These are phyloP conservation scores for Tenthredo livida DNA, from an alignment of 2,888 invertebrate species.

Conservation along the genomic window DNA sequence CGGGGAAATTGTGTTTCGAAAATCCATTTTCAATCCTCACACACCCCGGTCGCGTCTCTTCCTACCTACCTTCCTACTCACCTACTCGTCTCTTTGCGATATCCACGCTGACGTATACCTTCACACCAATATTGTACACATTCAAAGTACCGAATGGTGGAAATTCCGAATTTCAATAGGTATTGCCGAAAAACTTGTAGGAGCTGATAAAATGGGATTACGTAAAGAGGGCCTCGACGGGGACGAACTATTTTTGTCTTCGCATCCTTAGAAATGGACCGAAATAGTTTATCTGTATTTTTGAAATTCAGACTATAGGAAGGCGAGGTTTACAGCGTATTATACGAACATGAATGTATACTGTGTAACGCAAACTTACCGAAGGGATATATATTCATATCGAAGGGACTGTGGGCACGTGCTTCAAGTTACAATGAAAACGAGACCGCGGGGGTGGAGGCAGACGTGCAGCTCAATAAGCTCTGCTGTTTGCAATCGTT, in stretches of 20 bases:
- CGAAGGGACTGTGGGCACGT: slow-evolving; percentile 34
- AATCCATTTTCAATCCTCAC: slow-evolving; percentile 69
- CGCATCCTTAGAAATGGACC: too few relatives aligned
- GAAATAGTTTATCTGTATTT: neutral
- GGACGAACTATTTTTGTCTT: too few relatives aligned
- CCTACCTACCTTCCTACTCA: neutral
- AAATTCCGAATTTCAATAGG: too few relatives aligned
- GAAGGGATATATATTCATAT: slow-evolving; percentile 39
- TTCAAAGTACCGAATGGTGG: neutral
- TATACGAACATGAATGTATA: neutral
- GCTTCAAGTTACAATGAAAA: slow-evolving; percentile 35
- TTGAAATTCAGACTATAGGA: neutral
- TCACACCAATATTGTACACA: neutral
- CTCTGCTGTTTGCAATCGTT: neutral
- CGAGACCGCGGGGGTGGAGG: neutral
- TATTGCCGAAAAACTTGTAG: too few relatives aligned
- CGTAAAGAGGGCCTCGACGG: too few relatives aligned
- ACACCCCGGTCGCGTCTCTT: slow-evolving; percentile 47
- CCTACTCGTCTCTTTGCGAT: neutral
- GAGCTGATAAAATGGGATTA: too few relatives aligned
- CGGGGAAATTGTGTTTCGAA: slow-evolving; percentile 67
- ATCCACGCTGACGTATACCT: neutral
- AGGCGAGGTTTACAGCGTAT: neutral
- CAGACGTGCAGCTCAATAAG: slow-evolving; percentile 3
- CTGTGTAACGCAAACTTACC: neutral